Base-by-base conservation (phyloP, 2,797 vertebrate genomes). In the Silurus aristotelis region DNA sequence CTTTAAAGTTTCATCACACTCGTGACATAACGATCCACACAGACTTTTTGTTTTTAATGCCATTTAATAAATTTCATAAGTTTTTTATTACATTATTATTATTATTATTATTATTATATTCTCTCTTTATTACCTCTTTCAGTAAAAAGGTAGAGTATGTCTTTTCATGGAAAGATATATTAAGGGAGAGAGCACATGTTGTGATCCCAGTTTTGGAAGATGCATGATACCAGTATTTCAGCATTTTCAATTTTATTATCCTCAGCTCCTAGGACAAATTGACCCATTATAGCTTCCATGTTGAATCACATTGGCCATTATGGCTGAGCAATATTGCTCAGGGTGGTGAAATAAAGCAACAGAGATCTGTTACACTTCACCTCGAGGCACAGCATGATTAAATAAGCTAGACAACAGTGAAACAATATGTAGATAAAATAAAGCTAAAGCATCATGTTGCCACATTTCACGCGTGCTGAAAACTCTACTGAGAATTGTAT, bases 221-320 rank as follows among this genome's bases (percentile, higher is more conserved):
- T 91, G 91, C 90, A 87, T 90, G 90, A 86, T 87, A 89, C 86
- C 84, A 87, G 84, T 84, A 89, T 86, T 92, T 90, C 84, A 88
- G 85, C 83, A 88, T 86, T 92, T 90, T 91, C 87, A 90, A 91
- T 82, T 83, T 91, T 90, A 90, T 94, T 93, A 93, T 93, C 90
- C 89, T 91, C 87, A 87, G 87, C 90, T 92, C 87, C 88, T 91
- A 89, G 91, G 94, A 95, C 90, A 91, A 92, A 94, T 94, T 70
- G 92, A 83, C 89, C 89, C 89, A 91, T 94, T 95, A 90, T 88
- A 90, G 90, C 91, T n/a, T 90, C 75, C 90, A 85, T 91, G 90
- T 92, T 94, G 94, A 94, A 93, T 93, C 90, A 90, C 92, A 93
- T 90, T 91, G 92, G 91, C 91, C 90, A 90, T 94, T 90, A 89